These are phyloP conservation scores for Scelioninae gen. 1 DNA, from an alignment of 2,888 invertebrate species.

Conservation along the genomic window DNA sequence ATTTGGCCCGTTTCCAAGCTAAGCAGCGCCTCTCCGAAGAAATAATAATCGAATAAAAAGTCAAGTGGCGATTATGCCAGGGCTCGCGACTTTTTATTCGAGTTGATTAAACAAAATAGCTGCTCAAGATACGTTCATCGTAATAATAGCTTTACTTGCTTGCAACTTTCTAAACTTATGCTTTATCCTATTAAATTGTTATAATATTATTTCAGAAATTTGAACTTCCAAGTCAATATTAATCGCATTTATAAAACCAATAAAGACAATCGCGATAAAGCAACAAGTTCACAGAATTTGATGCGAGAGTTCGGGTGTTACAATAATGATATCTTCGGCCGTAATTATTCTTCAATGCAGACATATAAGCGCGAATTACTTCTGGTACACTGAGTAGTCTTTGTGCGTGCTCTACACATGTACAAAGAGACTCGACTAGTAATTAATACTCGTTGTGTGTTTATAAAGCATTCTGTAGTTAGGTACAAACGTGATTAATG, in stretches of 20 bases:
- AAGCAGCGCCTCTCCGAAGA: conserved; percentile 48
- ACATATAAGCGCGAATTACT: conserved; percentile 46
- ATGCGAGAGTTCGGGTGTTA: not conserved
- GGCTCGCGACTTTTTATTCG: conserved; percentile 47
- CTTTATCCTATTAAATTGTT: conserved; percentile 16
- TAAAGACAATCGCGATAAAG: not conserved
- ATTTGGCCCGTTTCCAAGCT: conserved; percentile 69
- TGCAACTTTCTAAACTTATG: not conserved
- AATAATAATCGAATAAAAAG: conserved; percentile 71
- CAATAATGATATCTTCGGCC: conserved; percentile 36
- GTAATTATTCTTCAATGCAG: conserved; percentile 52
- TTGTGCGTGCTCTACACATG: conserved; percentile 55
- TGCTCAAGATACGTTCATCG: not conserved
- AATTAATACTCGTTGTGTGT: conserved; percentile 69
- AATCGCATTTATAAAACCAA: not conserved
- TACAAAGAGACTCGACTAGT: conserved; percentile 60
- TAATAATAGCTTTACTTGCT: not conserved
- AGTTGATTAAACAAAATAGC: conserved; percentile 50
- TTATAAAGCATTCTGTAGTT: conserved; percentile 67
- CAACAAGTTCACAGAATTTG: too few relatives aligned
- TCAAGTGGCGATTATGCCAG: conserved; percentile 51
- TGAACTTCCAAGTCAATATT: not conserved
- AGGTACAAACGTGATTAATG: conserved; percentile 69
- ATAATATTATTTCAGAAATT: conserved; percentile 20
- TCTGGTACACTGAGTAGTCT: conserved; percentile 48